Evolutionary conservation across 2,888 invertebrate species (phyloP), one percentile per base, ranked within the genome.

Genomic region (Pammene fasciana): DNA sequence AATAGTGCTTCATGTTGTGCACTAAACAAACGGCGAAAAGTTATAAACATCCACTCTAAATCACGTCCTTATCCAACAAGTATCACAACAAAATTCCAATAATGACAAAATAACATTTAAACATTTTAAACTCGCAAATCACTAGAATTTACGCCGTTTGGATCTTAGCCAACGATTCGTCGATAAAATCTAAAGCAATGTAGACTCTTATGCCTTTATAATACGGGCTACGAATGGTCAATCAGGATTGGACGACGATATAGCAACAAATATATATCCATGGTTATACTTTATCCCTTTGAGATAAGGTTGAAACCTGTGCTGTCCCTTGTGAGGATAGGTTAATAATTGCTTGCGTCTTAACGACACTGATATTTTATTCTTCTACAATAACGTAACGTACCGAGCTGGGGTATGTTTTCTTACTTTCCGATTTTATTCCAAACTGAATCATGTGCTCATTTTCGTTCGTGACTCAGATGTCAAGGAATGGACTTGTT

Each of bases 41-140:
- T 18, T 26, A n/a, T 10, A 26, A 26, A 26, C 26, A 26, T 52
- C 26, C 50, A 48, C 50, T 5, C 52, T 54, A 34, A 57, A 57
- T 57, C 57, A 57, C 43, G 18, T 13, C 16, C 85, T 83, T 55
- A 57, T 26, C 10, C n/a, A 36, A 54, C n/a, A 43, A 65, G 46
- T 36, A 46, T 65, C 56, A 65, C 34, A 65, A 65, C 56, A 65
- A 36, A 16, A 65, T 67, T 36, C 45, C n/a, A 54, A 11, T 36
- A 67, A 38, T 60, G 45, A 54, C n/a, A 14, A 34, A 52, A 43
- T 43, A 52, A 52, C 43, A 45, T 43, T 57, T 16, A 36, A 50
- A 16, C 34, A 8, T n/a, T 43, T 57, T 16, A 36, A 50, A 16
- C 34, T 13, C 16, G 34, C 52, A 52, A 59, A 59, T 66, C 59